A percentile compares a stretch with the other conserved stretches of the same genome.
phyloP scores from a whole-genome alignment of 2,888 invertebrate genomes.

The Colletes collaris region DNA sequence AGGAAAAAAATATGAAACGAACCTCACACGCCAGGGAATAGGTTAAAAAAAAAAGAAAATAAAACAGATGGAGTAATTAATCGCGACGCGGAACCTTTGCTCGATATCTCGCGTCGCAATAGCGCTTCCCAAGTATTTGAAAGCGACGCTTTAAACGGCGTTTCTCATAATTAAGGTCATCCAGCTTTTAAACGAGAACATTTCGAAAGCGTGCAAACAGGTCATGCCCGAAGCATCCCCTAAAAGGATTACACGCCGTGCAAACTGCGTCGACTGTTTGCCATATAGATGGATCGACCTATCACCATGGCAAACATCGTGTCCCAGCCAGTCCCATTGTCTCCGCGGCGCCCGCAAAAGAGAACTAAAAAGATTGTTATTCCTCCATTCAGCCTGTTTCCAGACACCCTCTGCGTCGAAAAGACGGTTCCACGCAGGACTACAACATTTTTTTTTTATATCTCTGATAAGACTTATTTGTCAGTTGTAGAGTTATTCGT shows the following conservation, averaged over 20 bases:
- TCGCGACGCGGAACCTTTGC: neutral
- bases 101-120: neutral
- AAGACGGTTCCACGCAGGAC: too few relatives aligned
- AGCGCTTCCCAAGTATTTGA: neutral
- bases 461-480: too few relatives aligned
- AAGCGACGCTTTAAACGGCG: neutral
- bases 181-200: slow-evolving; percentile 25
- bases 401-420: too few relatives aligned
- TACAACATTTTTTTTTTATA: too few relatives aligned
- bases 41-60: too few relatives aligned
- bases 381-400: neutral
- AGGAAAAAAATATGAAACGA: too few relatives aligned
- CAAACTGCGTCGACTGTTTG: slow-evolving; percentile 26
- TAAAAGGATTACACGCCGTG: slow-evolving; percentile 37
- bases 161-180: slow-evolving; percentile 34
- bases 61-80: slow-evolving; percentile 13
- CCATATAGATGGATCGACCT: slow-evolving; percentile 43
- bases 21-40: too few relatives aligned
- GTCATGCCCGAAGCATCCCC: slow-evolving; percentile 1
- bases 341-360: neutral
- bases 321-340: neutral
- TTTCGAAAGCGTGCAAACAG: slow-evolving; percentile 33
- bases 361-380: neutral
- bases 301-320: slow-evolving; percentile 21
- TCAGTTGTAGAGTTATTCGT: too few relatives aligned